Percentiles rank a stretch among this genome's conserved stretches.
These are phyloP conservation scores for Eumacrocentrus americanus DNA, from an alignment of 2,888 invertebrate species.

Conservation along the genomic window DNA sequence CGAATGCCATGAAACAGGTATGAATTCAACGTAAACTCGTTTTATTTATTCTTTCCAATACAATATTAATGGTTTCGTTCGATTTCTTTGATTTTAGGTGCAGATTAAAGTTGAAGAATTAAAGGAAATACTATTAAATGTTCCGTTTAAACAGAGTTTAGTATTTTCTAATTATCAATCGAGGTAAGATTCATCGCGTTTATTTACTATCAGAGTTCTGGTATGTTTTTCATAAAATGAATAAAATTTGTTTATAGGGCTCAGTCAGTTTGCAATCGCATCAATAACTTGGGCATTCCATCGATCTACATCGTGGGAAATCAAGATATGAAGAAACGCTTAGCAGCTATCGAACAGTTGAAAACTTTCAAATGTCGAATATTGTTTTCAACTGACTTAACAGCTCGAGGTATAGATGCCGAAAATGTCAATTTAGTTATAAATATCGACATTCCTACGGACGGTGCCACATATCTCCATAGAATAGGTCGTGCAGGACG, in stretches of 20 bases:
- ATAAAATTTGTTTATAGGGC: too few species aligned
- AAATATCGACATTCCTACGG: conserved; percentile 85
- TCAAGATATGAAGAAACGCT: conserved; percentile 78
- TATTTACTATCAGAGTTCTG: background rate
- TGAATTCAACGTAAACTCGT: conserved; percentile 40
- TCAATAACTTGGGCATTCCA: conserved; percentile 78
- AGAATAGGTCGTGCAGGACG: conserved; percentile 95
- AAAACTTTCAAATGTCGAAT: conserved; percentile 83
- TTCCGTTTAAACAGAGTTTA: conserved; percentile 87
- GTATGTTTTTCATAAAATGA: background rate
- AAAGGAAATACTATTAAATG: conserved; percentile 70
- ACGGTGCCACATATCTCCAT: conserved; percentile 87
- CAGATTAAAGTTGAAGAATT: conserved; percentile 71
- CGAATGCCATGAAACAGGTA: conserved; percentile 72
- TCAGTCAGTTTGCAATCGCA: conserved; percentile 74
- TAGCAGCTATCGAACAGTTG: conserved; percentile 77
- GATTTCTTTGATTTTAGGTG: conserved; percentile 42
- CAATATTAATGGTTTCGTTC: too few species aligned
- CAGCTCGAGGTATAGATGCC: conserved; percentile 93
- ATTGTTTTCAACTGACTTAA: conserved; percentile 87
- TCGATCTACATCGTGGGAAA: conserved; percentile 79
- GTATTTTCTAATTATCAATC: conserved; percentile 90
- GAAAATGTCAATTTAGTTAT: conserved; percentile 91
- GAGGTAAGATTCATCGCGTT: conserved; percentile 59
- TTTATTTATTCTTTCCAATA: too few species aligned